Conservation (phyloP, 2,888 invertebrate genomes). For the Cantharis rufa region DNA sequence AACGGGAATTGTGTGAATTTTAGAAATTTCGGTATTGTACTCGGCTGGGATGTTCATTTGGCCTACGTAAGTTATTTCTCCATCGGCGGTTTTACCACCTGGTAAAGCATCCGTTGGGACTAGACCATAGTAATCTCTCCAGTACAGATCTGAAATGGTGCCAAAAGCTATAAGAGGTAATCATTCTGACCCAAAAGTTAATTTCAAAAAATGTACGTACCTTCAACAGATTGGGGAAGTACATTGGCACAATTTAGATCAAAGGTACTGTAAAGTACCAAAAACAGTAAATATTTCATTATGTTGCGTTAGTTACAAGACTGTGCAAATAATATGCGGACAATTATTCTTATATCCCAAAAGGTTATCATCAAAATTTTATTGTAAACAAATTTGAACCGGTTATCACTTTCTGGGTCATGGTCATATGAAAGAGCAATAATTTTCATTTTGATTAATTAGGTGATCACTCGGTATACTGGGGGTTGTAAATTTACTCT, state of each 20-base stretch:
- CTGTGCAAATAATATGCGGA: too few relatives aligned
- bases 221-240: not conserved
- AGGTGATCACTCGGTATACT: too few relatives aligned
- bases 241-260: not conserved
- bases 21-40: not conserved
- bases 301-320: not conserved
- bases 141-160: not conserved
- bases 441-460: too few relatives aligned
- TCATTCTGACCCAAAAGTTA: not conserved
- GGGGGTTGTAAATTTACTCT: too few relatives aligned
- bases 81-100: not conserved
- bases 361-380: too few relatives aligned
- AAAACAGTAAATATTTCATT: not conserved
- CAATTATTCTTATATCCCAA: too few relatives aligned
- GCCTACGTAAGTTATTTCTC: not conserved
- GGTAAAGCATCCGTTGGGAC: conserved; percentile 1
- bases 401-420: not conserved
- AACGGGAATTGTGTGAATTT: not conserved
- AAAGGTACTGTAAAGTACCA: not conserved
- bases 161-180: not conserved
- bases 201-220: not conserved
- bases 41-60: not conserved
- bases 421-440: not conserved
- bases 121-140: conserved; percentile 2
- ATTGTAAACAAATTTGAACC: too few relatives aligned